A percentile compares a stretch with the other conserved stretches of the same genome.
phyloP scores from a whole-genome alignment of 2,797 vertebrate genomes.

The Oryzias sinensis region DNA sequence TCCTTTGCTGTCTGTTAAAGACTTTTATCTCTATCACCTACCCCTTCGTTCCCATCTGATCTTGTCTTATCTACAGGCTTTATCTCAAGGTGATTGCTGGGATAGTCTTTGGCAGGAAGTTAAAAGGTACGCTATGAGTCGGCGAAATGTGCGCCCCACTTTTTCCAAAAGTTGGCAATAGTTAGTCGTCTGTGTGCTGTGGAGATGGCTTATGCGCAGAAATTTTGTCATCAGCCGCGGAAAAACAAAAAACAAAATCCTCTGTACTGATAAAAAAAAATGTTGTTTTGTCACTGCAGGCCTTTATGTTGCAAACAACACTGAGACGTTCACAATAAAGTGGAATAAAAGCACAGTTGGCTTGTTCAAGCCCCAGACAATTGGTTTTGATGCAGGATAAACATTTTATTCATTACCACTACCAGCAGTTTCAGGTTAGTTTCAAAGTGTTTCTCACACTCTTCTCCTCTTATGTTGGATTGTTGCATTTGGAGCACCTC shows the following conservation, averaged over 20 bases:
- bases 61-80: slow-evolving; percentile 62
- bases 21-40: slow-evolving; percentile 55
- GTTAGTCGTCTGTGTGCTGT: slow-evolving; percentile 41
- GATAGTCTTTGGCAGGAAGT: slow-evolving; percentile 57
- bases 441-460: slow-evolving; percentile 46
- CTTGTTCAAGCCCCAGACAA: slow-evolving; percentile 62
- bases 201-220: slow-evolving; percentile 1
- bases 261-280: slow-evolving; percentile 57
- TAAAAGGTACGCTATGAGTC: slow-evolving; percentile 65
- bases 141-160: slow-evolving; percentile 66
- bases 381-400: slow-evolving; percentile 64
- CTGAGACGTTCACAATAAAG: slow-evolving; percentile 44
- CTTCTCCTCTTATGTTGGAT: slow-evolving; percentile 50
- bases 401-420: slow-evolving; percentile 53
- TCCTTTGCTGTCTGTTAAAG: slow-evolving; percentile 66
- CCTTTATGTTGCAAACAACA: slow-evolving; percentile 54
- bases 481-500: slow-evolving; percentile 59
- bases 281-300: slow-evolving; percentile 60
- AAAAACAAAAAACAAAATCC: slow-evolving; percentile 24
- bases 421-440: slow-evolving; percentile 60
- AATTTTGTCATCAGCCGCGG: slow-evolving; percentile 33
- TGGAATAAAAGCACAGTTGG: slow-evolving; percentile 67
- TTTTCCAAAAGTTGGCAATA: slow-evolving; percentile 69
- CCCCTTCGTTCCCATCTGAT: slow-evolving; percentile 68
- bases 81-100: slow-evolving; percentile 74